Conservation (phyloP, 2,888 invertebrate genomes). For the Brenthis daphne region DNA sequence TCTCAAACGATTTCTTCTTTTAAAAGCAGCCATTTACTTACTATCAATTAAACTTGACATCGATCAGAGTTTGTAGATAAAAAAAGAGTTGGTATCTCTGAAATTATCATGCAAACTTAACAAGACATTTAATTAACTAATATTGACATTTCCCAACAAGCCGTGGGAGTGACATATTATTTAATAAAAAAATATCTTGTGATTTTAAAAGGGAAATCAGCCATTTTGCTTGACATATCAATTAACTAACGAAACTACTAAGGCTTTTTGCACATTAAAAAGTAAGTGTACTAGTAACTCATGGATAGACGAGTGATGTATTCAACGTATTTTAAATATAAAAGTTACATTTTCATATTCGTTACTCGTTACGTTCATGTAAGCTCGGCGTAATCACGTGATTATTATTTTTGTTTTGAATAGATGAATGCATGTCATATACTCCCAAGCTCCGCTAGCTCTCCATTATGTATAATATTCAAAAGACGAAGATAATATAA, state of each 20-base stretch:
- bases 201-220: no score
- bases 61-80: no score
- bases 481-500: constrained; percentile 7
- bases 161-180: no score
- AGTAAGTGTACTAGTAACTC: constrained; percentile 8
- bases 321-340: constrained; percentile 10
- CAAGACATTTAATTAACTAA: no score
- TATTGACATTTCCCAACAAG: no score
- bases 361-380: constrained; percentile 1
- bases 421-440: constrained; percentile 17
- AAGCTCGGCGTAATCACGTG: constrained; percentile 12
- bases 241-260: background rate
- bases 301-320: background rate
- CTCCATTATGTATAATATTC: constrained; percentile 4
- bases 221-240: background rate
- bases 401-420: constrained; percentile 17
- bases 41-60: no score
- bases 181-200: no score
- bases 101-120: no score
- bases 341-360: constrained; percentile 14
- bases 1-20: no score
- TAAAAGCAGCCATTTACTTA: no score
- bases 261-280: background rate
- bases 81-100: no score
- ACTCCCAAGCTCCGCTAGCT: constrained; percentile 10